Evolutionary conservation across 1,140 invertebrate species (phyloP).

Genomic region (Bombus haemorrhoidalis): DNA sequence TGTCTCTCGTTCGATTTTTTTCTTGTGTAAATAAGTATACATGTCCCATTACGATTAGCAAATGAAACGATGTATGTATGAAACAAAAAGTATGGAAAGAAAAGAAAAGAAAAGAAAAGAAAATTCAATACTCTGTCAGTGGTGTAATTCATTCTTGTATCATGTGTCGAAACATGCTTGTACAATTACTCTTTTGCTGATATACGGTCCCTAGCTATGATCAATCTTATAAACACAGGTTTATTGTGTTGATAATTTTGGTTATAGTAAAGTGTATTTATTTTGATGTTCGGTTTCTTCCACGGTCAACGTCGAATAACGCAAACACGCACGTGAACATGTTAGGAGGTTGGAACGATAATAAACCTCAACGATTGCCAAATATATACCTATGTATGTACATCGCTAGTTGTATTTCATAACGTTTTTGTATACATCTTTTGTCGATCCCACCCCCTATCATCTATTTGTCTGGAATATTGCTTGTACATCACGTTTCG

Average conservation of each 20-base stretch:
- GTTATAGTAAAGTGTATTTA: conserved; percentile 14
- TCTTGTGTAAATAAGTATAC: neutral
- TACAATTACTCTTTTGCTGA: neutral
- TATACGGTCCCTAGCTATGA: neutral
- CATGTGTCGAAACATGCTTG: neutral
- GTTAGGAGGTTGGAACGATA: conserved; percentile 43
- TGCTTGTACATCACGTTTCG: neutral
- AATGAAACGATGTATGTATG: neutral
- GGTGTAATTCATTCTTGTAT: neutral
- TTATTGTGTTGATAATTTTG: neutral
- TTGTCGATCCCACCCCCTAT: neutral
- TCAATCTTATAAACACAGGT: neutral
- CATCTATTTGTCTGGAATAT: neutral
- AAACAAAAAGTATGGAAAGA: neutral
- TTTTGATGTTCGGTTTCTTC: neutral
- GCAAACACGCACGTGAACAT: conserved; percentile 16
- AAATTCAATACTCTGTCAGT: neutral
- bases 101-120: neutral
- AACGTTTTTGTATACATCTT: conserved; percentile 14
- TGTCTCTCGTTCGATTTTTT: neutral
- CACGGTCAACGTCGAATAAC: conserved; percentile 20
- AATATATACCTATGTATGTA: conserved; percentile 51
- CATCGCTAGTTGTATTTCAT: conserved; percentile 44
- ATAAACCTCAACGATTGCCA: conserved; percentile 57
- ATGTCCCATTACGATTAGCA: neutral